A percentile compares a stretch with the other conserved stretches of the same genome.
These are phyloP conservation scores for Machimus atricapillus DNA, from an alignment of 2,888 invertebrate genomes.

Conservation along the genomic window DNA sequence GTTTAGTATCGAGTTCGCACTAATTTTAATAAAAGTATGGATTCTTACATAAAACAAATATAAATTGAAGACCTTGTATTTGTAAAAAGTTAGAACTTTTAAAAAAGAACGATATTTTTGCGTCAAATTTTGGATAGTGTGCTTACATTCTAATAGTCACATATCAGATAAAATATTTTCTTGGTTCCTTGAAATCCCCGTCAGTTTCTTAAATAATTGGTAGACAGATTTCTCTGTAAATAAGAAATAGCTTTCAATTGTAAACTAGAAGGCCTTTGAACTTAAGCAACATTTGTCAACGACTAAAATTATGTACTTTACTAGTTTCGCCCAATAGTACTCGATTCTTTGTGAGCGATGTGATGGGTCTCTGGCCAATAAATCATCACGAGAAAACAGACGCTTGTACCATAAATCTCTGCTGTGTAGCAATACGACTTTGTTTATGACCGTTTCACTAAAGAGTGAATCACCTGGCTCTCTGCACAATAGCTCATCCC, in stretches of 20 bases:
- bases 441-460: background rate
- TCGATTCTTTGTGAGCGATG: background rate
- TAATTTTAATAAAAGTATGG: no score
- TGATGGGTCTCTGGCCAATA: background rate
- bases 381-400: background rate
- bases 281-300: background rate
- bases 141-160: no score
- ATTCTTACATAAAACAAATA: no score
- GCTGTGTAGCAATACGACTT: background rate
- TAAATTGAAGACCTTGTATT: no score
- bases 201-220: background rate
- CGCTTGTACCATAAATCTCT: background rate
- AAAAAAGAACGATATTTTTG: no score
- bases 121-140: no score
- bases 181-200: background rate
- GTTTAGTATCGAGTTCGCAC: no score
- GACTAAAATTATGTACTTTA: background rate
- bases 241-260: background rate
- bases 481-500: background rate
- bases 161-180: no score
- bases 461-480: background rate
- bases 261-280: background rate
- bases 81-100: no score
- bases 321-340: background rate
- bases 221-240: background rate